Evolutionary conservation across 2,113 vertebrate genomes (phyloP), one percentile per base, ranked within the genome.

Genomic region (Macaca fascicularis): DNA sequence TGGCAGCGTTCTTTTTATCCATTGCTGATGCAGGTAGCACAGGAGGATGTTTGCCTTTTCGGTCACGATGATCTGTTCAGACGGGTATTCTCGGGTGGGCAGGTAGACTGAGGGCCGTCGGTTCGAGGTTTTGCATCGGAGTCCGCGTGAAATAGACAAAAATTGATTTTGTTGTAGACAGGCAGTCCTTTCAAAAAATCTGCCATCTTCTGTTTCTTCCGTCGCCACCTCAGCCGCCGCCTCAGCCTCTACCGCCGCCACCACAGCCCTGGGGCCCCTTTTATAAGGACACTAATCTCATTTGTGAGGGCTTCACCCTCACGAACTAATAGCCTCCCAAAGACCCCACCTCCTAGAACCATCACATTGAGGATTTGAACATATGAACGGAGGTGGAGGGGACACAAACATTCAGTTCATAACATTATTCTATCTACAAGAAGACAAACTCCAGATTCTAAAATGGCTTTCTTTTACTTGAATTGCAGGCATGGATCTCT

Each of bases 11-110:
- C 99, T 99, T 99, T 99, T 99, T 99, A 98, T 99, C 99, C 99
- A 99, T 98, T 99, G 99, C 97, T 99, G 99, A 97, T 99, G 99
- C 94, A 99, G 98, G 97, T 99, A 99, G 96, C 99, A 99, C 98
- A 99, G 97, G 61, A 99, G 99, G 89, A 99, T 99, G 97, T 99
- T 99, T 81, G 99, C 99, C 98, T 99, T 99, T 98, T 99, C 99
- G 98, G 99, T 99, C 91, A 99, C 99, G 8, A 99, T 99, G 97
- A 99, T 59, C 57, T 59, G 57, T 59, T 59, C 57, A 59, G 57
- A 59, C 57, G 57, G 57, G 57, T 59, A 59, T 22, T 23, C 57
- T 59, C 22, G 20, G 22, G 57, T 59, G 57, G 57, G 57, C 57
- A 59, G 22, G 57, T 59, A 59, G 57, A 59, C 57, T 55, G 52